phyloP scores from a whole-genome alignment of 2,888 invertebrate genomes.

The Lydus trimaculatus region DNA sequence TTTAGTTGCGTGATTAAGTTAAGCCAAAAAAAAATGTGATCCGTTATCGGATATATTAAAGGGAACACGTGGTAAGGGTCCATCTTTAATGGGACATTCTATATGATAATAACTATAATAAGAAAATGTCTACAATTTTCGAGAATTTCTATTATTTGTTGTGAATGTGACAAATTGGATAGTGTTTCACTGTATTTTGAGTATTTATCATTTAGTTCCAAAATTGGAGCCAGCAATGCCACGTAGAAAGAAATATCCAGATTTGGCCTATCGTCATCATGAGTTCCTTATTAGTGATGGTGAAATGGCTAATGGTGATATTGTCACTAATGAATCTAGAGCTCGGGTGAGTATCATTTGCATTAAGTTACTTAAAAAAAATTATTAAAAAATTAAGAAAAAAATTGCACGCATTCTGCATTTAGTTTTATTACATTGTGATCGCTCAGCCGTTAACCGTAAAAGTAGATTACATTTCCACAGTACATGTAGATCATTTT shows the following conservation, averaged over 20 bases:
- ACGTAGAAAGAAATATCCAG: constrained; percentile 88
- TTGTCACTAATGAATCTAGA: constrained; percentile 67
- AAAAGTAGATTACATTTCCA: constrained; percentile 23
- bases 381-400: constrained; percentile 11
- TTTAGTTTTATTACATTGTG: constrained; percentile 19
- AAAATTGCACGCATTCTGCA: constrained; percentile 32
- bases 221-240: constrained; percentile 85
- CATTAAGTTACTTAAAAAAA: background rate
- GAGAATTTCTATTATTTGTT: constrained; percentile 25
- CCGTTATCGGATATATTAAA: background rate
- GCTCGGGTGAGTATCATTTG: constrained; percentile 66
- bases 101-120: background rate
- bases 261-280: constrained; percentile 86
- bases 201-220: constrained; percentile 50
- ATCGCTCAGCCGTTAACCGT: constrained; percentile 27
- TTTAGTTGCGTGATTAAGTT: background rate
- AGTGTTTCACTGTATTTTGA: constrained; percentile 23
- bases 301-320: constrained; percentile 67
- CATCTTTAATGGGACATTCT: background rate
- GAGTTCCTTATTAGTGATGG: constrained; percentile 74
- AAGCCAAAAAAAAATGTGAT: background rate
- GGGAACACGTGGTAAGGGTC: background rate
- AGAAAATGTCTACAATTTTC: constrained; percentile 10
- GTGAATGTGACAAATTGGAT: background rate
- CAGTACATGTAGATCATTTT: constrained; percentile 20